These are phyloP conservation scores for Bungarus multicinctus DNA, from an alignment of 2,113 vertebrate species.

Conservation along the genomic window DNA sequence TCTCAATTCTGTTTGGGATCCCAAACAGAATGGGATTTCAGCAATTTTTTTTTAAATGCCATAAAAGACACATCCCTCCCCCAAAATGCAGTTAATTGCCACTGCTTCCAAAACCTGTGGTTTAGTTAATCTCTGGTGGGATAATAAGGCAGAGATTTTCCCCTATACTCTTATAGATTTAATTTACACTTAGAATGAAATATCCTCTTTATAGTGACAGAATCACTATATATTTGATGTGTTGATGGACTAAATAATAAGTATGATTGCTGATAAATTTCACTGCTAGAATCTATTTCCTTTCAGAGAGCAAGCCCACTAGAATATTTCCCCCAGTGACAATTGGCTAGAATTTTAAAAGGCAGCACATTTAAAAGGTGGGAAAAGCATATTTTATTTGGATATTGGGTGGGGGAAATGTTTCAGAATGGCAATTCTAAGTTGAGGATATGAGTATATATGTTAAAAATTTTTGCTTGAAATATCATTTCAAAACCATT, in stretches of 20 bases:
- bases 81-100: background rate
- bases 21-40: background rate
- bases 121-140: constrained; percentile 1
- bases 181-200: constrained; percentile 22
- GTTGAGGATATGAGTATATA: background rate
- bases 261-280: constrained; percentile 10
- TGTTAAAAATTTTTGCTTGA: background rate
- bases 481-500: background rate
- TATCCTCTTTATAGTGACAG: background rate
- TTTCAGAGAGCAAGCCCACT: background rate
- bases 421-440: background rate
- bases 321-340: background rate
- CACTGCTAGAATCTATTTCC: background rate
- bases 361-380: background rate
- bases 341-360: constrained; percentile 2
- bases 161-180: background rate
- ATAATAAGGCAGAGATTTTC: background rate
- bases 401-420: background rate
- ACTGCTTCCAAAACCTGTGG: background rate
- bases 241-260: constrained; percentile 33
- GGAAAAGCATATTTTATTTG: background rate
- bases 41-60: background rate
- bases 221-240: constrained; percentile 3
- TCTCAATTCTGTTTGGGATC: background rate
- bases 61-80: background rate